Evolutionary conservation across 2,888 invertebrate genomes (phyloP).

Genomic region (Callosobruchus maculatus): DNA sequence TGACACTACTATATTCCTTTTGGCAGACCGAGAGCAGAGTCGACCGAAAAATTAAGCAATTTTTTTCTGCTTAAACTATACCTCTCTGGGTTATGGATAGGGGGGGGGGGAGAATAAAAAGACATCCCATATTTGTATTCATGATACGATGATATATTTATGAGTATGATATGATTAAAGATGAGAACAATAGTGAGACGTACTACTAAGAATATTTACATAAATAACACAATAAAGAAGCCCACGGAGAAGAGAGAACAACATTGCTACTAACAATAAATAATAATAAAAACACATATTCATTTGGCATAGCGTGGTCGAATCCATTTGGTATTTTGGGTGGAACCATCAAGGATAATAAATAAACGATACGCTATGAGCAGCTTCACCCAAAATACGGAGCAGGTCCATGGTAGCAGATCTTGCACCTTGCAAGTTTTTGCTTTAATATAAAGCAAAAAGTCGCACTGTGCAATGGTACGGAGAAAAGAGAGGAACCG

Average conservation of each 20-base stretch:
- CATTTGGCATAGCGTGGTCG: constrained; percentile 35
- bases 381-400: neutral
- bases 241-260: constrained; percentile 16
- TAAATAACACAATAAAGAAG: constrained; percentile 18
- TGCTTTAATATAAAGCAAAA: constrained; percentile 23
- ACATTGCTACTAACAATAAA: constrained; percentile 13
- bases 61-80: too few species aligned
- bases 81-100: too few species aligned
- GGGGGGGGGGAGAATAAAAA: neutral
- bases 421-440: constrained; percentile 17
- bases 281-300: neutral
- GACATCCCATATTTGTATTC: neutral
- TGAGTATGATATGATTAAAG: neutral
- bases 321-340: constrained; percentile 19
- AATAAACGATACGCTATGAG: constrained; percentile 14
- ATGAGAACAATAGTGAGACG: neutral
- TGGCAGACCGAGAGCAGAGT: too few species aligned
- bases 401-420: constrained; percentile 9
- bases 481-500: constrained; percentile 8
- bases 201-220: constrained; percentile 20
- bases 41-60: too few species aligned
- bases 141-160: neutral
- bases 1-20: too few species aligned
- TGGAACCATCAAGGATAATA: constrained; percentile 18
- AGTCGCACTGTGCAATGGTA: constrained; percentile 21